A percentile compares a stretch with the other conserved stretches of the same genome.
These are phyloP conservation scores for Tetragnatha montana DNA, from an alignment of 2,888 invertebrate genomes.

Conservation along the genomic window DNA sequence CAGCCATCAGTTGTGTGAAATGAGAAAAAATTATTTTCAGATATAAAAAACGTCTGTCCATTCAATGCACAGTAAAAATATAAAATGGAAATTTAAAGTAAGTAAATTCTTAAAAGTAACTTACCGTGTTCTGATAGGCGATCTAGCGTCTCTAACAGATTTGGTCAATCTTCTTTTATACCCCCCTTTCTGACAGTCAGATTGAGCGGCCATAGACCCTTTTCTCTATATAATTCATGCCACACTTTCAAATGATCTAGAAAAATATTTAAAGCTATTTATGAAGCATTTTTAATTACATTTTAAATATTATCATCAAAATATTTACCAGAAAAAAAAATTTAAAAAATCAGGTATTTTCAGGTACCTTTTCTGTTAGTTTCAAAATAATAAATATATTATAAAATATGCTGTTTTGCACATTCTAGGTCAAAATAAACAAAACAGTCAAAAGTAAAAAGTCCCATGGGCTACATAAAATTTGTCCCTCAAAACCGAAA, in stretches of 20 bases:
- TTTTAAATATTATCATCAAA: neutral
- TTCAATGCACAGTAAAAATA: no score
- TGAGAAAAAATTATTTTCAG: no score
- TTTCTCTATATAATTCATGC: slow-evolving; percentile 70
- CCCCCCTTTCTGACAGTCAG: slow-evolving; percentile 76
- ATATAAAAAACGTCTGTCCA: no score
- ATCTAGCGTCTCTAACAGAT: slow-evolving; percentile 67
- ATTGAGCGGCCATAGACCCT: slow-evolving; percentile 77
- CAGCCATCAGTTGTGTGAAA: no score
- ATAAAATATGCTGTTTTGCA: neutral
- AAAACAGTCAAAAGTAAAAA: neutral
- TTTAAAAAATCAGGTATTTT: neutral
- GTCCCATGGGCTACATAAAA: no score
- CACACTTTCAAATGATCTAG: slow-evolving; percentile 69
- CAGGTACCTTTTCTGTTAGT: neutral
- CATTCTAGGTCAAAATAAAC: neutral
- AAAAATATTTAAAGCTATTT: slow-evolving; percentile 19
- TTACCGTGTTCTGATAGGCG: slow-evolving; percentile 70
- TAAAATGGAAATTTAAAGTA: no score
- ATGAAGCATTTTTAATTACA: neutral
- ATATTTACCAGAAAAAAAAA: neutral
- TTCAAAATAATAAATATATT: neutral
- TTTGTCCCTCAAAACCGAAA: no score
- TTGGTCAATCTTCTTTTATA: slow-evolving; percentile 67
- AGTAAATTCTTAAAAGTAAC: neutral